Evolutionary conservation across 2,113 vertebrate genomes (phyloP).

Genomic region (Centropristis striata): DNA sequence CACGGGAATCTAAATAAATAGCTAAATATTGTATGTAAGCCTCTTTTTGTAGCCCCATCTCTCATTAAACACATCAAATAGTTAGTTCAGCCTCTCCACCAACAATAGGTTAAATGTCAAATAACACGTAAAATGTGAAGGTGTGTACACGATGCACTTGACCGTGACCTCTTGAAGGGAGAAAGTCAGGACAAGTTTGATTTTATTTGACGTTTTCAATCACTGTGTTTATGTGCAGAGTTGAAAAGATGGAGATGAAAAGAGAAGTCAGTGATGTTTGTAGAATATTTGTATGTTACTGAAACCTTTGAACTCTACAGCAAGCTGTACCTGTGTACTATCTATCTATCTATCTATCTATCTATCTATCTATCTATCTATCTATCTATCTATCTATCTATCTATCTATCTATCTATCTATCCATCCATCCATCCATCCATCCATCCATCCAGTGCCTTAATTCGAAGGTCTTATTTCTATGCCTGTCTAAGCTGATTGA

Average conservation of each 20-base stretch:
- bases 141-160: slow-evolving; percentile 18
- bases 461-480: too few relatives aligned
- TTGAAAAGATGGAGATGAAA: slow-evolving; percentile 66
- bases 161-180: slow-evolving; percentile 46
- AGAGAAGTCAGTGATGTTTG: slow-evolving; percentile 56
- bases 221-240: slow-evolving; percentile 29
- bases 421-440: not conserved
- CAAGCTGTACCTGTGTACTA: not conserved
- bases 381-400: too few relatives aligned
- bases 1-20: slow-evolving; percentile 77
- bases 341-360: not conserved
- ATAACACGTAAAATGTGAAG: not conserved
- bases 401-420: not conserved
- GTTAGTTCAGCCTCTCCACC: not conserved
- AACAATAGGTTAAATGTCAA: slow-evolving; percentile 30
- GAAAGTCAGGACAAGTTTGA: slow-evolving; percentile 18
- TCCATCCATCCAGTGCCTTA: not conserved
- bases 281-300: slow-evolving; percentile 42
- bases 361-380: not conserved
- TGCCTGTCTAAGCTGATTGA: too few relatives aligned
- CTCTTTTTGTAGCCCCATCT: slow-evolving; percentile 15
- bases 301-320: slow-evolving; percentile 53
- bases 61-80: slow-evolving; percentile 49
- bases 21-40: slow-evolving; percentile 58
- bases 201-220: slow-evolving; percentile 42